phyloP scores from a whole-genome alignment of 2,113 vertebrate genomes.

The Nicator chloris region DNA sequence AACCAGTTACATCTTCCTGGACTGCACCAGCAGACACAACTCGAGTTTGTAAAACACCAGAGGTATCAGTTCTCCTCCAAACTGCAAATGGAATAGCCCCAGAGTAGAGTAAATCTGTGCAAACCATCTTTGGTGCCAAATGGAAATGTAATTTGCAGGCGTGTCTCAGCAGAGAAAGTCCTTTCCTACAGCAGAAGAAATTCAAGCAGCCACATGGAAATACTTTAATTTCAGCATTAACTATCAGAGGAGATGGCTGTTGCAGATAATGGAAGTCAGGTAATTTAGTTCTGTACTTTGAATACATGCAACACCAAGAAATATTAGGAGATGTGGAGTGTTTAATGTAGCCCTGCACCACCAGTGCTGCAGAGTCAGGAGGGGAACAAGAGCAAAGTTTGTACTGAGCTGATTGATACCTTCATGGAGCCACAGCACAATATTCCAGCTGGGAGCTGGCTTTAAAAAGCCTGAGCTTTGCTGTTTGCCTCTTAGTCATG shows the following conservation, averaged over 20 bases:
- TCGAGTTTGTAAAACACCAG: neutral
- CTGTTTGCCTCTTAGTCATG: neutral
- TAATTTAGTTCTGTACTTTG: slow-evolving; percentile 62
- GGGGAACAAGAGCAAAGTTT: neutral
- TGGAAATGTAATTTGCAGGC: slow-evolving; percentile 69
- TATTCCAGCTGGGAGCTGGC: neutral
- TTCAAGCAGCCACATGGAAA: slow-evolving; percentile 74
- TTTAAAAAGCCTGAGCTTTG: neutral
- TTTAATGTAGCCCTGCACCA: slow-evolving; percentile 6
- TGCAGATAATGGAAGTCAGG: slow-evolving; percentile 51
- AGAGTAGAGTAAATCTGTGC: neutral
- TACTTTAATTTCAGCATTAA: slow-evolving; percentile 60
- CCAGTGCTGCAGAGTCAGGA: neutral
- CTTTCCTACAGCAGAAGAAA: slow-evolving; percentile 24
- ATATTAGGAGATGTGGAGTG: slow-evolving; percentile 26
- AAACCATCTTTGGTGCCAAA: slow-evolving; percentile 3
- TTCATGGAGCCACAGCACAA: neutral
- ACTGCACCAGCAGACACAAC: neutral
- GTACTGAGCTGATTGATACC: neutral
- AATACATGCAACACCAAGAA: slow-evolving; percentile 40
- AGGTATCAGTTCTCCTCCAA: neutral
- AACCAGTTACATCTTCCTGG: neutral
- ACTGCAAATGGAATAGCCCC: neutral
- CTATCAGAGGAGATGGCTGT: slow-evolving; percentile 62
- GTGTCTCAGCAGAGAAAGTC: slow-evolving; percentile 17